Evolutionary conservation across 2,888 invertebrate species (phyloP), one percentile per base, ranked within the genome.

Genomic region (Drosophila vallismaia): DNA sequence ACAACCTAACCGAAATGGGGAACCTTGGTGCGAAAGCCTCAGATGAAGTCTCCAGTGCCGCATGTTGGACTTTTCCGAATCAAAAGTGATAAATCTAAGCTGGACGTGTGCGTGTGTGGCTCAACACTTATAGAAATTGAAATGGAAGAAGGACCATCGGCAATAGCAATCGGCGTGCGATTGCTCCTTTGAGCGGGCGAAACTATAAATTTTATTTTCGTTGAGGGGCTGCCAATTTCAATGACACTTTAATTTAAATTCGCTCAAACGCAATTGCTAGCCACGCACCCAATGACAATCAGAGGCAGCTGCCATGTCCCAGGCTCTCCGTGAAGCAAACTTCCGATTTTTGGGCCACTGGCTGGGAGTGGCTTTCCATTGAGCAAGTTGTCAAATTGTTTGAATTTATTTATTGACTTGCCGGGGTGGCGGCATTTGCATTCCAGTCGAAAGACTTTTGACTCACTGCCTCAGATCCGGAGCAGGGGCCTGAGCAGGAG

Each of bases 211-310:
- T 88, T 85, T 86, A 81, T 85, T 85, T 85, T 71, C 69, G 68
- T 76, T 84, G 79, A 86, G 79, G 76, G 86, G 67, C 71, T 83
- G 83, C 86, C 85, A 86, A 79, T 85, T 79, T 74, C 86, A 86
- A 86, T 88, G 89, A 88, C 89, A 88, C 80, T 88, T 88, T 89
- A 88, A 88, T 88, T 88, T 88, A 88, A 89, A 89, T 89, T 87
- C 77, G 79, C 76, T 79, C 83, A 82, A 85, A 85, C 87, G 79
- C 86, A 85, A 85, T 82, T 85, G 80, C 77, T 72, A 53, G 72
- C 70, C 71, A 82, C 73, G 79, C 83, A 74, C 79, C 71, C 63
- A 63, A 58, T 84, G 79, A 79, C 84, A 84, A 81, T 81, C 84
- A 68, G 76, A n/a, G 38, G 52, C 42, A 54, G 44, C 45, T 50